Conservation (phyloP, 2,113 vertebrate species). For the Deroptyus accipitrinus region DNA sequence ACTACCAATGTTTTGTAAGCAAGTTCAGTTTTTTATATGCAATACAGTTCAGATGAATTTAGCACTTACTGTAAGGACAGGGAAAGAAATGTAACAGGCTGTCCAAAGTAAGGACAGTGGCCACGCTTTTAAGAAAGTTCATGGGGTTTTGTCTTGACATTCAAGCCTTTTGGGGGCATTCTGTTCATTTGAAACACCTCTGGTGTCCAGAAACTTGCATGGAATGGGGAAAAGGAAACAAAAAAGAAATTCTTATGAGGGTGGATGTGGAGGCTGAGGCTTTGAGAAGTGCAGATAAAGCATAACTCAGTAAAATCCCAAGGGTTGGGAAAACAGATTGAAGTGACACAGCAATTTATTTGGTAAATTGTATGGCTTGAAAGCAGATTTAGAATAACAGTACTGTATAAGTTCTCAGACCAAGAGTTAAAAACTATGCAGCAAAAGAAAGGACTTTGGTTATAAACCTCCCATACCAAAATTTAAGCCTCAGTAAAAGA, state of each 20-base stretch:
- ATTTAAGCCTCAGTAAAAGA: neutral
- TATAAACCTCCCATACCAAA: neutral
- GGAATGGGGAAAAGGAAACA: neutral
- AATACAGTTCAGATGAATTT: neutral
- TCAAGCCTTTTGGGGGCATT: neutral
- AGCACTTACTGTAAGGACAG: neutral
- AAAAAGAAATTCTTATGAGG: accelerated
- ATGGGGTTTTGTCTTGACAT: neutral
- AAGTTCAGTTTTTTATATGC: neutral
- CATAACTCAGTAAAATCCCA: neutral
- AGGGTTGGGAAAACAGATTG: neutral
- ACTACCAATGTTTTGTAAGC: neutral
- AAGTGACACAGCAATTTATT: neutral
- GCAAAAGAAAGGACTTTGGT: neutral
- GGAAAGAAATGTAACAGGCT: neutral
- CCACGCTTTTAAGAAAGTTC: neutral
- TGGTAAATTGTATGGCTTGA: neutral
- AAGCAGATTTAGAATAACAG: neutral
- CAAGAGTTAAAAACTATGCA: neutral
- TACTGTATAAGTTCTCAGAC: neutral
- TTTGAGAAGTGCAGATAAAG: neutral
- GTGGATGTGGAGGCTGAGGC: neutral
- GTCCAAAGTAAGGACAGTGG: neutral
- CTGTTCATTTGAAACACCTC: neutral
- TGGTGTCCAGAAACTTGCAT: neutral